Percentiles rank a stretch among this genome's conserved stretches.
Evolutionary conservation across 2,888 invertebrate species (phyloP).

Genomic region (Prostheceraeus crozeri): DNA sequence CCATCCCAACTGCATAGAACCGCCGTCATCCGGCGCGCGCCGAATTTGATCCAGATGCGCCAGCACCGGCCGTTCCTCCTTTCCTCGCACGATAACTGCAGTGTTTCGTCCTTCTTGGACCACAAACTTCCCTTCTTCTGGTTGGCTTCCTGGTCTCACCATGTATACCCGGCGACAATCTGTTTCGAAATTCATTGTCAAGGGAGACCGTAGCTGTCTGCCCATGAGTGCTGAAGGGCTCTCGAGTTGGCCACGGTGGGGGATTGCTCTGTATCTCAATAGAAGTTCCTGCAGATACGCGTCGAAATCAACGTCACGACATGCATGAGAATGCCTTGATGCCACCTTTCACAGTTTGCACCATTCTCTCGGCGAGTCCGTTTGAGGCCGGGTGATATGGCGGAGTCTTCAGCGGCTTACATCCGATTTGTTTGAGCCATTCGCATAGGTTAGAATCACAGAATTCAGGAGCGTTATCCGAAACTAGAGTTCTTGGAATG

Average conservation of each 20-base stretch:
- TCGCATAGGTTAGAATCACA: constrained; percentile 25
- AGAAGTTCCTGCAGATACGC: constrained; percentile 32
- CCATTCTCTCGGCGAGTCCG: constrained; percentile 34
- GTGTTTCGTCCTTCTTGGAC: constrained; percentile 32
- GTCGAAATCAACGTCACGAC: constrained; percentile 32
- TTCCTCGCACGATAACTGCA: constrained; percentile 9
- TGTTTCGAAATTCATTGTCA: constrained; percentile 20
- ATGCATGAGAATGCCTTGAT: constrained; percentile 29
- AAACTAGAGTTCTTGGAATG: constrained; percentile 28
- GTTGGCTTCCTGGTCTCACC: constrained; percentile 2
- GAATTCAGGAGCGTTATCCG: constrained; percentile 36
- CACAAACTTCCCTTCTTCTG: constrained; percentile 15
- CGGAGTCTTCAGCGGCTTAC: constrained; percentile 35
- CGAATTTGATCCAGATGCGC: constrained; percentile 8
- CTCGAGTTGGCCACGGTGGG: constrained; percentile 26
- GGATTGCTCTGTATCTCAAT: constrained; percentile 35
- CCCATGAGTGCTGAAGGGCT: constrained; percentile 35
- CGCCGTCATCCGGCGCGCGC: no score
- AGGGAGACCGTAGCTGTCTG: constrained; percentile 31
- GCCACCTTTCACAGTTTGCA: constrained; percentile 33
- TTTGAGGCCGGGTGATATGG: constrained; percentile 34
- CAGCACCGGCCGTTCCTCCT: neutral
- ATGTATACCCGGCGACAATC: constrained; percentile 16
- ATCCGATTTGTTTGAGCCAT: constrained; percentile 34
- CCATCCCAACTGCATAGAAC: no score